These are phyloP conservation scores for Euura saliciscinereae DNA, from an alignment of 1,140 invertebrate genomes.

Conservation along the genomic window DNA sequence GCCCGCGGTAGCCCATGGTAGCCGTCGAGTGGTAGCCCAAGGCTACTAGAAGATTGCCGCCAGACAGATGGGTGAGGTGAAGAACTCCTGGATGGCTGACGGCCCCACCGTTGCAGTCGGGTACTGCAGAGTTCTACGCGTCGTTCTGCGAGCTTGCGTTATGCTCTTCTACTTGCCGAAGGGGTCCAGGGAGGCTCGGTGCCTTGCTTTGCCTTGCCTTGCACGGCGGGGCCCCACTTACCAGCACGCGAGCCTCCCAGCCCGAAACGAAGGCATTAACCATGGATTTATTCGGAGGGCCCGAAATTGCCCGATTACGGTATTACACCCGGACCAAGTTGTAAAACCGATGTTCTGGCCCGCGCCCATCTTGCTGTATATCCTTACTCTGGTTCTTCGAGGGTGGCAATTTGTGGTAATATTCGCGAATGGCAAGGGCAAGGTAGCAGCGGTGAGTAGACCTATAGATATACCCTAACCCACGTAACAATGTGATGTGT, in stretches of 20 bases:
- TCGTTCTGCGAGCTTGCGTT: neutral
- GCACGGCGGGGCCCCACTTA: slow-evolving; percentile 46
- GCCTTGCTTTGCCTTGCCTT: slow-evolving; percentile 30
- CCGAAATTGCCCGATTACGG: slow-evolving; percentile 58
- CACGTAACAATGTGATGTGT: neutral
- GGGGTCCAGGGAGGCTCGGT: slow-evolving; percentile 11
- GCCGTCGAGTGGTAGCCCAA: slow-evolving; percentile 58
- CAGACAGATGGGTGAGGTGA: slow-evolving; percentile 61
- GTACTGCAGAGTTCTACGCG: neutral
- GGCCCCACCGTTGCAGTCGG: neutral
- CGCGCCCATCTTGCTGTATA: neutral
- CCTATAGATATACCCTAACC: neutral
- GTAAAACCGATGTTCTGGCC: slow-evolving; percentile 47
- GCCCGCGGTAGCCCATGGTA: slow-evolving; percentile 55
- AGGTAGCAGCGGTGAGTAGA: slow-evolving; percentile 37
- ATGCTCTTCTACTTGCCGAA: neutral
- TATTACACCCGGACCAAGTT: slow-evolving; percentile 50
- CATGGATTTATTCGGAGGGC: slow-evolving; percentile 57
- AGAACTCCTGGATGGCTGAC: slow-evolving; percentile 32
- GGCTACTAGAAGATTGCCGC: slow-evolving; percentile 63
- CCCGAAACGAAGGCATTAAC: slow-evolving; percentile 41
- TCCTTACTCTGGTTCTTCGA: slow-evolving; percentile 49
- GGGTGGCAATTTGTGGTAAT: slow-evolving; percentile 62
- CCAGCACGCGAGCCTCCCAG: slow-evolving; percentile 53
- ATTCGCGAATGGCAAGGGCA: slow-evolving; percentile 48